phyloP scores from a whole-genome alignment of 2,797 vertebrate species.

The Acropternis orthonyx region DNA sequence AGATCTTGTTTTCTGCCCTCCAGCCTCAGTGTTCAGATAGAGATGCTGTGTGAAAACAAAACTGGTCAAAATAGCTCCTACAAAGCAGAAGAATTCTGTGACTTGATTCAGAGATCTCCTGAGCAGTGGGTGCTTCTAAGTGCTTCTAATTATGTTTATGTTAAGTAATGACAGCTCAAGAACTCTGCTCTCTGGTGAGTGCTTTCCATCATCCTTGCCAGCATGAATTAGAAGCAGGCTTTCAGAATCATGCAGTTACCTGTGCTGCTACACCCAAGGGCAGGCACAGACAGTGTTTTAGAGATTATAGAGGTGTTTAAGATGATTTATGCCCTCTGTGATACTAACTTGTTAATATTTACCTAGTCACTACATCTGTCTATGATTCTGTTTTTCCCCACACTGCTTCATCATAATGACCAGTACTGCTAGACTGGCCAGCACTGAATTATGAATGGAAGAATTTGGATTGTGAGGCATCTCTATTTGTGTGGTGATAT shows the following conservation, averaged over 20 bases:
- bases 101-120: neutral
- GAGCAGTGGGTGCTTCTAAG: neutral
- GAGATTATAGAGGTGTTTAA: neutral
- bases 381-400: neutral
- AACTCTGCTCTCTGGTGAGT: neutral
- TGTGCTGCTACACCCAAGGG: neutral
- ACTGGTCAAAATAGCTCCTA: neutral
- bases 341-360: conserved; percentile 20
- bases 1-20: neutral
- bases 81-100: neutral
- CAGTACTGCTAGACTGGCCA: neutral
- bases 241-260: neutral
- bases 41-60: neutral
- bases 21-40: neutral
- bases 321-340: neutral
- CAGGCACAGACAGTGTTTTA: neutral
- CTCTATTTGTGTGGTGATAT: neutral
- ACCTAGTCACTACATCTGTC: neutral
- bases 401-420: neutral
- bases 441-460: neutral
- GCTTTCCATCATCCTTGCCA: conserved; percentile 4
- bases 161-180: conserved; percentile 1
- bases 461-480: neutral
- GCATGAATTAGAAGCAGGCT: neutral
- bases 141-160: conserved; percentile 1